Conservation (phyloP, 2,797 vertebrate species). For the Microhierax caerulescens region DNA sequence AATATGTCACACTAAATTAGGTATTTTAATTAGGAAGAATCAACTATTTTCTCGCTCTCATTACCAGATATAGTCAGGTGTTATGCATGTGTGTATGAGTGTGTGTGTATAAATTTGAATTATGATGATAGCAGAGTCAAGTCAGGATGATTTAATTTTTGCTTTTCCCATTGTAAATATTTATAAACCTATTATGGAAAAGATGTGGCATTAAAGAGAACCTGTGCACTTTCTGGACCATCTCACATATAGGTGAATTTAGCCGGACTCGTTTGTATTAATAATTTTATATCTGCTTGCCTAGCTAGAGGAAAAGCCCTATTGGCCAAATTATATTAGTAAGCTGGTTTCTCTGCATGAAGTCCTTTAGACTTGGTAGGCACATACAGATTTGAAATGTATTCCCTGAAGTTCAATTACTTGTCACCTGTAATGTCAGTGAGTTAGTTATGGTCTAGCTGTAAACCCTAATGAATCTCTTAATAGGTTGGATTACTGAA, state of each 20-base stretch:
- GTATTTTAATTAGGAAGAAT: slow-evolving; percentile 55
- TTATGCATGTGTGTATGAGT: background rate
- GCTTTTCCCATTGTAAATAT: slow-evolving; percentile 56
- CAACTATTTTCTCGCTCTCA: slow-evolving; percentile 21
- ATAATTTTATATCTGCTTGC: slow-evolving; percentile 45
- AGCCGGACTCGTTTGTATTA: slow-evolving; percentile 31
- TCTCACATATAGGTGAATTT: background rate
- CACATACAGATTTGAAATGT: background rate
- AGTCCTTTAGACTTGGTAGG: slow-evolving; percentile 14
- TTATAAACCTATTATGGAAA: slow-evolving; percentile 56
- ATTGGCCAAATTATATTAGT: slow-evolving; percentile 2
- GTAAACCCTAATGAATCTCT: background rate
- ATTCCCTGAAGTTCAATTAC: slow-evolving; percentile 37
- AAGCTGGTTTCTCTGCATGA: background rate
- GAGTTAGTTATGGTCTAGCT: background rate
- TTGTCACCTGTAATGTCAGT: background rate
- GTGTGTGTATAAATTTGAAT: slow-evolving; percentile 10
- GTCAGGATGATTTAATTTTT: slow-evolving; percentile 22
- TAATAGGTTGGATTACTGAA: background rate
- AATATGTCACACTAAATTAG: slow-evolving; percentile 43
- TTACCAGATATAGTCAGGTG: slow-evolving; percentile 48
- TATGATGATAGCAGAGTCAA: slow-evolving; percentile 20
- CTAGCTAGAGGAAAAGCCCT: slow-evolving; percentile 1
- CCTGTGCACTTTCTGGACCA: background rate
- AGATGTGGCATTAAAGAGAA: background rate